Conservation (phyloP, 2,888 invertebrate genomes). For the Trissolcus japonicus region DNA sequence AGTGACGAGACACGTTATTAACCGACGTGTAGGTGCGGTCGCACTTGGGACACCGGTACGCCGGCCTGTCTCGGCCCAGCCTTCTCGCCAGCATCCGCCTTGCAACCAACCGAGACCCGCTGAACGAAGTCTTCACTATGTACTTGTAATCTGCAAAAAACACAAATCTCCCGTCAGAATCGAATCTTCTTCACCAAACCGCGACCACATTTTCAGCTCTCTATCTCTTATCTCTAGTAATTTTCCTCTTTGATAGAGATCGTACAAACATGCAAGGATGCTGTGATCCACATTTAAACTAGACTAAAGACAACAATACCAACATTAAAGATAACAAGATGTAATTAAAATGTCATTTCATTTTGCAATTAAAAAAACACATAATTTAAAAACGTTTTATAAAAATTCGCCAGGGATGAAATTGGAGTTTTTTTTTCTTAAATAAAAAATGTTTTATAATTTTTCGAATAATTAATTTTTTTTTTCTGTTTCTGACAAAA, state of each 20-base stretch:
- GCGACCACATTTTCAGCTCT: not conserved
- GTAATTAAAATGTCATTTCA: not conserved
- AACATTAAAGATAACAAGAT: not conserved
- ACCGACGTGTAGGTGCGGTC: slow-evolving; percentile 61
- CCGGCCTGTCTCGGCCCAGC: slow-evolving; percentile 13
- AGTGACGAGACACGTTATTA: slow-evolving; percentile 55
- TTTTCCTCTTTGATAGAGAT: not conserved
- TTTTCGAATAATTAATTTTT: too few species aligned
- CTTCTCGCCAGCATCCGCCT: slow-evolving; percentile 12
- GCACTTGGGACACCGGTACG: slow-evolving; percentile 65
- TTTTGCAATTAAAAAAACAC: too few species aligned
- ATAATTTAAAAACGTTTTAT: too few species aligned
- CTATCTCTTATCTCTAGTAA: not conserved
- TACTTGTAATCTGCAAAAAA: slow-evolving; percentile 54
- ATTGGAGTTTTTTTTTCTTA: too few species aligned
- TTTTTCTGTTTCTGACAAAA: not conserved
- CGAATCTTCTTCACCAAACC: not conserved
- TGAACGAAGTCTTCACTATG: slow-evolving; percentile 4
- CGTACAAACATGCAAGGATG: not conserved
- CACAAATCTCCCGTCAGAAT: slow-evolving; percentile 37
- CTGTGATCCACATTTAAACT: not conserved
- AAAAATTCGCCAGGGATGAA: too few species aligned
- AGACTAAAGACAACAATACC: not conserved
- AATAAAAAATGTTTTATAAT: too few species aligned
- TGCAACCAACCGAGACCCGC: slow-evolving; percentile 6